phyloP scores from a whole-genome alignment of 2,888 invertebrate species.

The Norana najaformis region DNA sequence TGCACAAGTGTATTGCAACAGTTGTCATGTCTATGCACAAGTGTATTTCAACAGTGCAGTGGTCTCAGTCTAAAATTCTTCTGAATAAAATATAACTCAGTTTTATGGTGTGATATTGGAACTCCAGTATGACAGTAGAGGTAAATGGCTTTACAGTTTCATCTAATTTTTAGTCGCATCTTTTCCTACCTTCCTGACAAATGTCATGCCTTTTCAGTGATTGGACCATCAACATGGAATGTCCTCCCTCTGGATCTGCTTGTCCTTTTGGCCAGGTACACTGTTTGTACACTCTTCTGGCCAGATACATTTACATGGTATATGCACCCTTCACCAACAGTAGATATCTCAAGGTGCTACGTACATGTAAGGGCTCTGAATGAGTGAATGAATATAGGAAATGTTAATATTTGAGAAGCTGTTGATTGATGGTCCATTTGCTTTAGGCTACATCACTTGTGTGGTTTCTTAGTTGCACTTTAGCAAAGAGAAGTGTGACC shows the following conservation, averaged over 20 bases:
- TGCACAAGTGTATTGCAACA: not conserved
- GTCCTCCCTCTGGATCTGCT: no score
- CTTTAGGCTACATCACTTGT: not conserved
- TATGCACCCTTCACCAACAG: no score
- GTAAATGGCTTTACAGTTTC: not conserved
- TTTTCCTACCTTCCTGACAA: not conserved
- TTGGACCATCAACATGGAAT: no score
- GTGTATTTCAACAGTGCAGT: not conserved
- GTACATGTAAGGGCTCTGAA: no score
- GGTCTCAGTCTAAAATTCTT: not conserved
- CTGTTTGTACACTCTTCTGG: no score
- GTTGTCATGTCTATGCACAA: not conserved
- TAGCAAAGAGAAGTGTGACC: slow-evolving; percentile 50
- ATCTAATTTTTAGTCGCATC: not conserved
- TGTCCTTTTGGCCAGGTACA: not conserved
- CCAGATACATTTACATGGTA: no score
- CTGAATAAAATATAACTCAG: not conserved
- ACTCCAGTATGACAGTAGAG: not conserved
- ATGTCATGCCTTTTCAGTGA: not conserved
- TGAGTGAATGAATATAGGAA: no score
- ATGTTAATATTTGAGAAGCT: no score
- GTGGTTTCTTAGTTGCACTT: slow-evolving; percentile 50
- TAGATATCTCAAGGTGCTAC: no score
- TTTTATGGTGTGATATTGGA: not conserved
- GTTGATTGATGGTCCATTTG: no score